Evolutionary conservation across 2,888 invertebrate genomes (phyloP), one percentile per base, ranked within the genome.

Genomic region (Drosophila pegasa): DNA sequence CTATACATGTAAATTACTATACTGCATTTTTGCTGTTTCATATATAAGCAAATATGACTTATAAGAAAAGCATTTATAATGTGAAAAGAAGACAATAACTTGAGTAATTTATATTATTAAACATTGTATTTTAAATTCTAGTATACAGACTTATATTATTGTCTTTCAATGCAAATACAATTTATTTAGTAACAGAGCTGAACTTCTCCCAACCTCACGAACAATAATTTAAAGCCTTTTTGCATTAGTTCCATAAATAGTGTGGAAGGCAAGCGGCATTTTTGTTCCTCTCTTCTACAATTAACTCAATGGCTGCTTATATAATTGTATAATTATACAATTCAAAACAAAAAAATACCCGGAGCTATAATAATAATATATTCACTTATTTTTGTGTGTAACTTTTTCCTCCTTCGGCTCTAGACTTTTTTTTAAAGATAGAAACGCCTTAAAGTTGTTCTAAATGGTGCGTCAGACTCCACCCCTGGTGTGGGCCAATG

Each of bases 341-440:
- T 68, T 70, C 55, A 75, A 77, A 72, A 80, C 75, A 65, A n/a
- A 14, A 47, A 69, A 79, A 85, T 75, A 71, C 68, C 51, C 63
- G 61, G 62, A 69, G 41, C 68, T 69, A 87, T 89, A 82, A 87
- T 78, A 78, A 82, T 87, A 86, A 82, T 73, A 82, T 75, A 60
- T 73, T 33, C 18, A 22, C 25, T 40, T 45, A 0, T 29, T 31
- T 20, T 52, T 40, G 25, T 8, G 14, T 16, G 7, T 4, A 14
- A 10, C 7, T 38, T 16, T 5, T 7, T 61, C 12, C 40, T 8
- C 22, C 38, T 27, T 8, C 8, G 33, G 8, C 41, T 12, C 25
- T n/a, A 38, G 27, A 33, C 9, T 12, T 27, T 7, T 45, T 27
- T 59, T 27, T 59, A n/a, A 45, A 45, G 47, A 16, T 6, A 22